Evolutionary conservation across 2,113 vertebrate genomes (phyloP), one percentile per base, ranked within the genome.

Genomic region (Ivindomyrus marchei): DNA sequence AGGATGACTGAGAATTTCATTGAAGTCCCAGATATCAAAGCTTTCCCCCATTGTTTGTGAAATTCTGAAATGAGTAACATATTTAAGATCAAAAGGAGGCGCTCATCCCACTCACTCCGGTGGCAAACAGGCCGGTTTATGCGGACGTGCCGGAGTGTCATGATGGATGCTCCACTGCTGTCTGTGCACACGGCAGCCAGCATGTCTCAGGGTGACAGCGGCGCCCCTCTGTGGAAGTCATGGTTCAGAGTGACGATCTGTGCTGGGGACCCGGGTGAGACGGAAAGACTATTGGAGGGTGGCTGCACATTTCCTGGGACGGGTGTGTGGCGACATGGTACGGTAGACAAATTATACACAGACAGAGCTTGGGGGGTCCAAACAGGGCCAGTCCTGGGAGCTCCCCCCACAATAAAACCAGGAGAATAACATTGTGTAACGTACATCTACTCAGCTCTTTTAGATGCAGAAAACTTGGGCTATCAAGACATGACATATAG

Each of bases 41-140:
- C 7, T 27, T 24, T 39, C 17, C 11, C 24, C 45, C 47, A 89
- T 50, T 89, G 66, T 47, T 46, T 89, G 62, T 80, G 47, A 89
- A 74, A 47, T 85, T 77, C 31, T 50, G 13, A 89, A 89, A 80
- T 89, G 6, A 36, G 17, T 83, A 53, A 80, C 42, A 62, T 77
- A 89, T 89, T 77, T 83, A 24, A 84, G 74, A 89, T 89, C 70
- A 89, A 56, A 89, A 36, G 49, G 27, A 77, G 24, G 10, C 1
- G 31, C n/a, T 89, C 1, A 39, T 83, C 88, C 13, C 42, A 3
- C 24, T 36, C 47, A 70, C 46, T 89, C 27, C n/a, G 11, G 27
- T 4, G 88, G 70, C 36, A 80, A 89, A 36, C 46, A 46, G 24
- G 42, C 42, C 3, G n/a, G 42, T 13, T 53, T 6, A 53, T 17